Conservation (phyloP, 2,888 invertebrate genomes). For the Noctua fimbriata region DNA sequence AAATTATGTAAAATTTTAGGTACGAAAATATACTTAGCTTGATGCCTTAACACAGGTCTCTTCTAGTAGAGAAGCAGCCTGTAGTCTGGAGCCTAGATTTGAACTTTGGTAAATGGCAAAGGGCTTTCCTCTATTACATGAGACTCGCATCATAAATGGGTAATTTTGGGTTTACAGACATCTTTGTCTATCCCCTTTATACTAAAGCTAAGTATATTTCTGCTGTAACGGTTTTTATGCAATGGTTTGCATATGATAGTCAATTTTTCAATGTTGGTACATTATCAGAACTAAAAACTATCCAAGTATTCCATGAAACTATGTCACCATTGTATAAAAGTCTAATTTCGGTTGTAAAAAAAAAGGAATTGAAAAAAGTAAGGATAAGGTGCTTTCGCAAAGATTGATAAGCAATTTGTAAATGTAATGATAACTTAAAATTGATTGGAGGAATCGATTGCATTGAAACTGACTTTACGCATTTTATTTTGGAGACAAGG, state of each 20-base stretch:
- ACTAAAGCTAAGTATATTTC: constrained; percentile 26
- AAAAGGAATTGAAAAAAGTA: constrained; percentile 53
- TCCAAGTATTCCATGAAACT: not conserved
- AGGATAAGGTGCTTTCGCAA: constrained; percentile 47
- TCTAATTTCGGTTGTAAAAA: constrained; percentile 20
- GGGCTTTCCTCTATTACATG: not conserved
- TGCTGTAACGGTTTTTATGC: not conserved
- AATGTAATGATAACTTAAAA: constrained; percentile 23
- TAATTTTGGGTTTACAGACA: not conserved
- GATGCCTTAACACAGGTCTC: not conserved
- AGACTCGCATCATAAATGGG: not conserved
- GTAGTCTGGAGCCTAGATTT: not conserved
- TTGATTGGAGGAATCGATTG: not conserved
- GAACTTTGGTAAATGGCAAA: constrained; percentile 5
- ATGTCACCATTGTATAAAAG: constrained; percentile 14
- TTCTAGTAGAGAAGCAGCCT: not conserved
- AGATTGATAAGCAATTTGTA: constrained; percentile 44
- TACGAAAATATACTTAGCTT: constrained; percentile 14
- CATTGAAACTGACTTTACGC: constrained; percentile 1
- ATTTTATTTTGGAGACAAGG: not conserved
- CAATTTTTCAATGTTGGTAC: not conserved
- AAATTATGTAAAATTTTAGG: not conserved
- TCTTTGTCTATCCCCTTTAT: too few species aligned
- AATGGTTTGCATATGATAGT: constrained; percentile 3
- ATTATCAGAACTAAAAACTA: not conserved